Conservation (phyloP, 1,140 invertebrate genomes). For the Oncopeltus fasciatus region DNA sequence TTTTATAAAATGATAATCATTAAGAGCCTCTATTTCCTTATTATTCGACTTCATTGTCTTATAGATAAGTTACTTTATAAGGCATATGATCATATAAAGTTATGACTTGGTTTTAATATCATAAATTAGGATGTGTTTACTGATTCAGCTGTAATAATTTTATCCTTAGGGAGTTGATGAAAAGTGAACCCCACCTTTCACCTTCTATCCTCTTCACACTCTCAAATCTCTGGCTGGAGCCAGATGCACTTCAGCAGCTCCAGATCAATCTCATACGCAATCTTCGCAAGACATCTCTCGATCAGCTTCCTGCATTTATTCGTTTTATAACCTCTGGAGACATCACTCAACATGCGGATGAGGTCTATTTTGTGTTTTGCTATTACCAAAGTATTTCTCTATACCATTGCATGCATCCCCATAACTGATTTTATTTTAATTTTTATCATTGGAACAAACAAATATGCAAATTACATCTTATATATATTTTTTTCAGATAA, state of each 20-base stretch:
- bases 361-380: conserved; percentile 3
- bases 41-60: neutral
- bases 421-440: too few species aligned
- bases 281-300: conserved; percentile 5
- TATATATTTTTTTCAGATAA: conserved; percentile 16
- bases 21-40: too few species aligned
- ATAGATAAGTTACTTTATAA: neutral
- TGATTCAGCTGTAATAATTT: neutral
- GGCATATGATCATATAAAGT: neutral
- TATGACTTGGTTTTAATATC: neutral
- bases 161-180: conserved; percentile 9
- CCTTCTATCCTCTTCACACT: conserved; percentile 2
- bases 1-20: too few species aligned
- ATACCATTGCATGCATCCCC: too few species aligned
- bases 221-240: conserved; percentile 12
- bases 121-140: neutral
- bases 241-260: neutral
- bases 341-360: neutral
- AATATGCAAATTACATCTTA: too few species aligned
- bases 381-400: neutral
- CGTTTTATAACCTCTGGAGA: conserved; percentile 2
- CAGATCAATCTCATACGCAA: conserved; percentile 4
- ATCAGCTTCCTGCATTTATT: conserved; percentile 13
- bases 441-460: too few species aligned
- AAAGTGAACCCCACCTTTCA: neutral